Conservation (phyloP, 2,888 invertebrate genomes). For the Orchestes rusci region DNA sequence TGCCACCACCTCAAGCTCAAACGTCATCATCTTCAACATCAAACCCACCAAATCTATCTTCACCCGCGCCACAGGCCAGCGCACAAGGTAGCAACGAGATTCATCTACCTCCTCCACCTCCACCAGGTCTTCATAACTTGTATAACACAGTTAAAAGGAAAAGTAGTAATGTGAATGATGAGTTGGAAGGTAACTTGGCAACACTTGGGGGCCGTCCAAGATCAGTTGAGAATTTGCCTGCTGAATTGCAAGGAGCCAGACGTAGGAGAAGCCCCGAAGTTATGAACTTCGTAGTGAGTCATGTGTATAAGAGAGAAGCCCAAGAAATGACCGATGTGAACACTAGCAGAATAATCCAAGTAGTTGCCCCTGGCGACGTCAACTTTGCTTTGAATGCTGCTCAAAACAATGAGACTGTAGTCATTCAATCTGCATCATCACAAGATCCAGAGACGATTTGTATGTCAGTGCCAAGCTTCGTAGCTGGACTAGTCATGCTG, state of each 20-base stretch:
- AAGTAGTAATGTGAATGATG: conserved; percentile 56
- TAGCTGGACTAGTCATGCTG: conserved; percentile 82
- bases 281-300: conserved; percentile 56
- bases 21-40: conserved; percentile 60
- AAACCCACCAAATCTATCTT: conserved; percentile 52
- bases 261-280: conserved; percentile 54
- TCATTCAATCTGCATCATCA: conserved; percentile 72
- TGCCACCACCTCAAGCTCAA: conserved; percentile 77
- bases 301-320: conserved; percentile 77
- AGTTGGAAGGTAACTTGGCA: conserved; percentile 69
- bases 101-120: conserved; percentile 76
- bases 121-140: conserved; percentile 69
- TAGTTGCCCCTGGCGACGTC: conserved; percentile 89
- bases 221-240: conserved; percentile 77
- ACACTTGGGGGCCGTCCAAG: conserved; percentile 80
- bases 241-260: conserved; percentile 66
- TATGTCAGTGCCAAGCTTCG: conserved; percentile 90
- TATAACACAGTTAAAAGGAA: conserved; percentile 83
- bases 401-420: conserved; percentile 77
- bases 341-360: conserved; percentile 83
- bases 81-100: conserved; percentile 58
- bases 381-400: conserved; percentile 80
- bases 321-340: conserved; percentile 91
- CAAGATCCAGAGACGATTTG: conserved; percentile 83
- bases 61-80: conserved; percentile 50